phyloP scores from a whole-genome alignment of 2,797 vertebrate species.

The Saxicola maurus region DNA sequence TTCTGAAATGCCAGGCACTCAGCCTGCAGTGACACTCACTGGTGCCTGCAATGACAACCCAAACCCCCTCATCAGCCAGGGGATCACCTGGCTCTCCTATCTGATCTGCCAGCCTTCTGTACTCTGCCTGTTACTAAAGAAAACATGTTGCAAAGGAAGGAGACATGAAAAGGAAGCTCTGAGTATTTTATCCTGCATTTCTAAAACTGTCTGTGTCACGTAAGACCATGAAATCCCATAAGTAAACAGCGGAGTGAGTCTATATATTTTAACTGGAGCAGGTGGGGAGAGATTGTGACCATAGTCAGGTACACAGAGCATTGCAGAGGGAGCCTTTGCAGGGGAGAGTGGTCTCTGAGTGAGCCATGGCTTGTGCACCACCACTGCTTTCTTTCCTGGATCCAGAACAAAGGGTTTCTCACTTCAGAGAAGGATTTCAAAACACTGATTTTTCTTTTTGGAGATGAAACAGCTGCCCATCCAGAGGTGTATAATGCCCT shows the following conservation, averaged over 20 bases:
- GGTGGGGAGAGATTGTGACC: neutral
- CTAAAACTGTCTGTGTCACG: neutral
- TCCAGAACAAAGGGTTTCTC: neutral
- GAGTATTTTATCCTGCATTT: neutral
- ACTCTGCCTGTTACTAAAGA: constrained; percentile 5
- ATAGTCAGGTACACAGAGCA: neutral
- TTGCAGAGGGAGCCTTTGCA: neutral
- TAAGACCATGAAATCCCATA: neutral
- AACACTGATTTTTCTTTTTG: neutral
- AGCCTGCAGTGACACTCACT: neutral
- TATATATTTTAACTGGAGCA: neutral
- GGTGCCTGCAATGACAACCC: neutral
- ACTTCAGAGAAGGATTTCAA: neutral
- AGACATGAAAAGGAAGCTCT: neutral
- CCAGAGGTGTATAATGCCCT: neutral
- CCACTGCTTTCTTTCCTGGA: neutral
- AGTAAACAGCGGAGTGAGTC: neutral
- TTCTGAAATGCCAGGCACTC: constrained; percentile 27
- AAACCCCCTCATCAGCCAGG: neutral
- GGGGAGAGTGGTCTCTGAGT: neutral
- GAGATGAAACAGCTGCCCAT: neutral
- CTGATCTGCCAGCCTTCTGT: constrained; percentile 6
- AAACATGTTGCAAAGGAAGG: neutral
- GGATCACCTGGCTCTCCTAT: neutral
- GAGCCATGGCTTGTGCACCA: neutral